Evolutionary conservation across 53 echinoderm and acorn worm species (phyloP).

Genomic region (Astropecten irregularis): DNA sequence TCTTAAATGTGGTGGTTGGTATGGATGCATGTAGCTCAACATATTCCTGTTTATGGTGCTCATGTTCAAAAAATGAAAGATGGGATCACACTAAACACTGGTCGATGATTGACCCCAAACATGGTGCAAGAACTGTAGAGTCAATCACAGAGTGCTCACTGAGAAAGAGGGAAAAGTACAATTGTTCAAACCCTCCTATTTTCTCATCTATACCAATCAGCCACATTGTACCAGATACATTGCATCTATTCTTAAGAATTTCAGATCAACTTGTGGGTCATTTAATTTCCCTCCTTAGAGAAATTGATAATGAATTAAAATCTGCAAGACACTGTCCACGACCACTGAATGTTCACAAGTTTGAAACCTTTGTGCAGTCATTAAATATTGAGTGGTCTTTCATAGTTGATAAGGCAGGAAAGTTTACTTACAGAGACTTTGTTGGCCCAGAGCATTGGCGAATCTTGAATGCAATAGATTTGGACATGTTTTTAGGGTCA

Average conservation of each 20-base stretch:
- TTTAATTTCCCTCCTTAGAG: background rate
- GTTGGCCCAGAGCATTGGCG: conserved; percentile 1
- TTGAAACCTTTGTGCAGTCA: background rate
- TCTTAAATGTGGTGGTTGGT: background rate
- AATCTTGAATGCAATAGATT: background rate
- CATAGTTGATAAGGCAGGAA: background rate
- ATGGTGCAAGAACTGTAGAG: background rate
- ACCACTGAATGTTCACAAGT: background rate
- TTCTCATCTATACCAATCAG: background rate
- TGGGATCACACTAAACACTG: background rate
- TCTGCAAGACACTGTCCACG: background rate
- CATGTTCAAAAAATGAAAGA: background rate
- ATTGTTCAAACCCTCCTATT: background rate
- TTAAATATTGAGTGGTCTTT: background rate
- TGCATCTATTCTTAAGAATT: background rate
- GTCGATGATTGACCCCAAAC: background rate
- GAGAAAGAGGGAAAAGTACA: background rate
- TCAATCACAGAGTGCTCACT: background rate
- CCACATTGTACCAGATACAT: background rate
- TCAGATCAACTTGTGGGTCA: conserved; percentile 1
- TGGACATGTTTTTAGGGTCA: background rate
- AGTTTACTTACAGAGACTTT: background rate
- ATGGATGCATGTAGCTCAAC: background rate
- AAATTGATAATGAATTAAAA: background rate
- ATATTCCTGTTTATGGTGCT: background rate